Base-by-base conservation (phyloP, 2,888 invertebrate species). In the Ernsta delagoae region DNA sequence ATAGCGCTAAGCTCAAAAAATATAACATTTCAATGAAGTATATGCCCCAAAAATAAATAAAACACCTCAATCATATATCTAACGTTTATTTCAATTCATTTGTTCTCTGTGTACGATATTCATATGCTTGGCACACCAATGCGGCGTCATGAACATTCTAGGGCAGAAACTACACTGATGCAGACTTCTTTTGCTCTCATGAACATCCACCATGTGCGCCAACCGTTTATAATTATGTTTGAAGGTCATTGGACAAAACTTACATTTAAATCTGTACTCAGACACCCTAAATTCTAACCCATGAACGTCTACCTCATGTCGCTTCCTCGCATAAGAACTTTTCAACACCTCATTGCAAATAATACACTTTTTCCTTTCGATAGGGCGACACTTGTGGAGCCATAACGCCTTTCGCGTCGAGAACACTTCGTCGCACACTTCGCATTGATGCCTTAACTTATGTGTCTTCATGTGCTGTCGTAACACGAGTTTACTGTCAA, bases 381-480 rank as follows among this genome's bases (percentile, higher is more conserved):
- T 75, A 7, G 86, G 68, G 57, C 75, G 78, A 36, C 80, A 88
- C 0, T 87, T 84, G 50, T 84, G 50, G 3, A 88, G 61, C 45
- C 84, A 77, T 0, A 62, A 48, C 85, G 80, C 2, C 77, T 78
- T 0, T 72, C 6, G 0, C 4, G 5, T 16, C 3, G 41, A 3
- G 16, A 59, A 59, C 5, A 6, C 1, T 11, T 1, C 5, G 3
- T 16, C 16, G 16, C 59, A 59, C 7, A 6, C 59, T 0, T 39
- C 12, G 16, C 59, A 59, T 1, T 5, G 0, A 9, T 39, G 41
- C 7, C 2, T 41, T 16, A 41, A 16, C n/a, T 41, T 0, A 36
- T 59, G 59, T 8, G 4, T 9, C 1, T 12, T 39, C 59, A 59
- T 59, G 7, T 59, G 59, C 7, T n/a, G n/a, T 64, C 8, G 78